Conservation (phyloP, 2,113 vertebrate genomes). For the Mola mola region DNA sequence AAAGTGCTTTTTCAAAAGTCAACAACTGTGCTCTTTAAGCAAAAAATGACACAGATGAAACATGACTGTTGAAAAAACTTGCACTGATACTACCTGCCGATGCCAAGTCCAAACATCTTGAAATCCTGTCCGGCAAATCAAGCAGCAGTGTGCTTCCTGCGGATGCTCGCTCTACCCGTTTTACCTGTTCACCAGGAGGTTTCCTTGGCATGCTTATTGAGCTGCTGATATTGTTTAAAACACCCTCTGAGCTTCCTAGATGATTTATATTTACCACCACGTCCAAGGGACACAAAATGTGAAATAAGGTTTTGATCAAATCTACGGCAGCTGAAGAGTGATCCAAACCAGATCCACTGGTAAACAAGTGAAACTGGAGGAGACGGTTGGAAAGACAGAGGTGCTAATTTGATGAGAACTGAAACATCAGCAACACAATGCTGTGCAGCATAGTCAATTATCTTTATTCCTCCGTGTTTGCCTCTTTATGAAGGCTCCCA, state of each 20-base stretch:
- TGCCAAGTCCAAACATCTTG: conserved; percentile 22
- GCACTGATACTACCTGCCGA: no score
- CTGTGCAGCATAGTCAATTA: no score
- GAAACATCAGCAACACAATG: neutral
- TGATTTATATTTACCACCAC: neutral
- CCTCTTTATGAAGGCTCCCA: no score
- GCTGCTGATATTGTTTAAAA: neutral
- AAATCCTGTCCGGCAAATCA: neutral
- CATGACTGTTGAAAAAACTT: no score
- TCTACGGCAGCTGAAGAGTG: neutral
- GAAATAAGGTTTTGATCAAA: neutral
- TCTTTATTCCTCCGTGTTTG: no score
- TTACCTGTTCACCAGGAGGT: conserved; percentile 24
- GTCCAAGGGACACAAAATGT: neutral
- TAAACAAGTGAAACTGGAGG: conserved; percentile 20
- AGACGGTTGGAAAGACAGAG: neutral
- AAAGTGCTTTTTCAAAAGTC: no score
- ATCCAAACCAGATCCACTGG: neutral
- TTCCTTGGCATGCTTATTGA: no score
- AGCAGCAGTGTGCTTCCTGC: neutral
- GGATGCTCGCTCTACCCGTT: conserved; percentile 29
- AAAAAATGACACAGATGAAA: no score
- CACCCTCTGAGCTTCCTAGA: neutral
- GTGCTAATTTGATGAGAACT: conserved; percentile 10
- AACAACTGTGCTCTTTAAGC: no score